These are phyloP conservation scores for Emydura subglobosa DNA, from an alignment of 2,113 vertebrate species.

Conservation along the genomic window DNA sequence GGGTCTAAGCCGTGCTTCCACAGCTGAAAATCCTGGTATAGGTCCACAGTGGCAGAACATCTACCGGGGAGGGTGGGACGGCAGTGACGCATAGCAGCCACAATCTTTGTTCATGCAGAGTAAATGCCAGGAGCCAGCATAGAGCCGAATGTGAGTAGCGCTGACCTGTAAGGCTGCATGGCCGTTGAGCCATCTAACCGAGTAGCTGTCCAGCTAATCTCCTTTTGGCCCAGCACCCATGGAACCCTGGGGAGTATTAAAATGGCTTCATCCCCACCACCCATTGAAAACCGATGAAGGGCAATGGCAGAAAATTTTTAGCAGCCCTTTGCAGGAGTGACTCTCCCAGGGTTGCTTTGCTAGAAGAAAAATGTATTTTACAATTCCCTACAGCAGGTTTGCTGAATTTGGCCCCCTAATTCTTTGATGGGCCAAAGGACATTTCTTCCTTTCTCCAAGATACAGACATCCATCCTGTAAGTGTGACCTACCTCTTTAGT, in stretches of 20 bases:
- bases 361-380: not conserved
- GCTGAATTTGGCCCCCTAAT: conserved; percentile 39
- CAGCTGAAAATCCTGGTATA: not conserved
- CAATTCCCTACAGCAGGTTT: conserved; percentile 7
- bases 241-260: not conserved
- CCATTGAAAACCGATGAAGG: not conserved
- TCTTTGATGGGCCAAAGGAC: not conserved
- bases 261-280: fast-evolving
- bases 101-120: not conserved
- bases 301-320: not conserved
- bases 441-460: not conserved
- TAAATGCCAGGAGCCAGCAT: not conserved
- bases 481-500: not conserved
- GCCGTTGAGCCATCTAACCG: fast-evolving
- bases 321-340: not conserved
- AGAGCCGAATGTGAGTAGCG: not conserved
- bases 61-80: not conserved
- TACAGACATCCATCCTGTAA: not conserved
- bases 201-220: not conserved
- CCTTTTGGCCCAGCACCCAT: not conserved
- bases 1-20: not conserved
- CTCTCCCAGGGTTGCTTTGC: not conserved
- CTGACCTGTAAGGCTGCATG: not conserved
- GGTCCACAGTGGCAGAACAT: not conserved
- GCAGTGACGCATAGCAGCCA: not conserved